phyloP scores from a whole-genome alignment of 2,113 vertebrate genomes.

The Kryptolebias marmoratus region DNA sequence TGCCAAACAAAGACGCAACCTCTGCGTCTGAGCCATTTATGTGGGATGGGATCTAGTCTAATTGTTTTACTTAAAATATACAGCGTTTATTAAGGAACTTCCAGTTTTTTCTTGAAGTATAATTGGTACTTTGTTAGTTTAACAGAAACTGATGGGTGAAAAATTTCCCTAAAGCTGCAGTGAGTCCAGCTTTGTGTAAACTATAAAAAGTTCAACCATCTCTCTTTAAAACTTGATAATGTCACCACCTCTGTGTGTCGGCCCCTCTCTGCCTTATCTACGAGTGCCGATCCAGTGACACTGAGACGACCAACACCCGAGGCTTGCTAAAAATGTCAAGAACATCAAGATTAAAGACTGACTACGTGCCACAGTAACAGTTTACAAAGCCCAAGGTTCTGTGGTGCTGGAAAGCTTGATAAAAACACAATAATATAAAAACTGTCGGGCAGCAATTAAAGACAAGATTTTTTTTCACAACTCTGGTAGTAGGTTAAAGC shows the following conservation, averaged over 20 bases:
- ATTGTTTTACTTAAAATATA: constrained; percentile 4
- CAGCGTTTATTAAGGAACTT: background rate
- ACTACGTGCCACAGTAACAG: background rate
- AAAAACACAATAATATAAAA: constrained; percentile 6
- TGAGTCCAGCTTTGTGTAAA: background rate
- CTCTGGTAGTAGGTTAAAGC: too few relatives aligned
- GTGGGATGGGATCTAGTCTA: background rate
- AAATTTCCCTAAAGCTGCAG: background rate
- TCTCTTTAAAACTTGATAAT: constrained; percentile 9
- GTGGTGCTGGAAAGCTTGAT: constrained; percentile 24
- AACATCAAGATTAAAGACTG: constrained; percentile 6
- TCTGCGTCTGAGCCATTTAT: background rate
- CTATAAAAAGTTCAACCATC: constrained; percentile 5
- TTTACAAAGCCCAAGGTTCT: background rate
- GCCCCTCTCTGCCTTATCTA: background rate
- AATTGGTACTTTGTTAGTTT: too few relatives aligned
- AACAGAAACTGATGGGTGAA: too few relatives aligned
- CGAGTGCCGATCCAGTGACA: background rate
- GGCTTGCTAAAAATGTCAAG: constrained; percentile 6
- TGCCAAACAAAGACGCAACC: background rate
- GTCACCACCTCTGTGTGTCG: constrained; percentile 5
- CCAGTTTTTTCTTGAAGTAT: background rate
- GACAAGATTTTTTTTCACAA: too few relatives aligned
- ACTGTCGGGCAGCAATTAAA: background rate
- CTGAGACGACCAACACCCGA: background rate